phyloP scores from a whole-genome alignment of 2,888 invertebrate genomes.

The Lingula anatina region DNA sequence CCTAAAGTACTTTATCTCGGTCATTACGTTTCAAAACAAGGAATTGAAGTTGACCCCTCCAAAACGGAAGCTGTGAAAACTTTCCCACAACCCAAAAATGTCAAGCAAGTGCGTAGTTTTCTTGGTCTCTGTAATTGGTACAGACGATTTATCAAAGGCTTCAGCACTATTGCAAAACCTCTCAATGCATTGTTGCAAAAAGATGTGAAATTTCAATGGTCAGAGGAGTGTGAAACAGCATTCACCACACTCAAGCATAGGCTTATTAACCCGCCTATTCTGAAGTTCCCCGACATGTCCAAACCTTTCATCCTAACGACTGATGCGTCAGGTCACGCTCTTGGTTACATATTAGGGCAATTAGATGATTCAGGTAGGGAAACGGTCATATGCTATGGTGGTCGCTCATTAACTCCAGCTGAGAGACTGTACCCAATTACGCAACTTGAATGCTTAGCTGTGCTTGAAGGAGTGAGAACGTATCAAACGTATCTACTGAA shows the following conservation, averaged over 20 bases:
- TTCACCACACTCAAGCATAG: neutral
- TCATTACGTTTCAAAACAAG: constrained; percentile 1
- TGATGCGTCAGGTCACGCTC: constrained; percentile 11
- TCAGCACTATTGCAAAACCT: constrained; percentile 16
- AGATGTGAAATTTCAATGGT: neutral
- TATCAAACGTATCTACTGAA: neutral
- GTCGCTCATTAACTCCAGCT: neutral
- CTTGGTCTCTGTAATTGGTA: constrained; percentile 28
- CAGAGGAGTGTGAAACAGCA: neutral
- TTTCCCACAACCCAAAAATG: neutral
- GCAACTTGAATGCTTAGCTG: neutral
- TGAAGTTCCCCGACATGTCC: constrained; percentile 9
- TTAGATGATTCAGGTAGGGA: no score
- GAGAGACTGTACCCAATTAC: neutral
- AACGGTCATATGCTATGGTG: neutral
- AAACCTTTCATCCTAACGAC: constrained; percentile 10
- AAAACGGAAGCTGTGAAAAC: neutral
- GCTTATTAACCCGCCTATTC: neutral
- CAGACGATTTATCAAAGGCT: constrained; percentile 29
- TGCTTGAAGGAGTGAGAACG: neutral
- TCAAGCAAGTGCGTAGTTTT: neutral
- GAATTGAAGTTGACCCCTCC: constrained; percentile 1
- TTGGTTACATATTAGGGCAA: no score
- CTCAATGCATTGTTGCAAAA: neutral
- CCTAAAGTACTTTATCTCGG: neutral